These are phyloP conservation scores for Drosophila leontia DNA, from an alignment of 1,140 invertebrate genomes.

Conservation along the genomic window DNA sequence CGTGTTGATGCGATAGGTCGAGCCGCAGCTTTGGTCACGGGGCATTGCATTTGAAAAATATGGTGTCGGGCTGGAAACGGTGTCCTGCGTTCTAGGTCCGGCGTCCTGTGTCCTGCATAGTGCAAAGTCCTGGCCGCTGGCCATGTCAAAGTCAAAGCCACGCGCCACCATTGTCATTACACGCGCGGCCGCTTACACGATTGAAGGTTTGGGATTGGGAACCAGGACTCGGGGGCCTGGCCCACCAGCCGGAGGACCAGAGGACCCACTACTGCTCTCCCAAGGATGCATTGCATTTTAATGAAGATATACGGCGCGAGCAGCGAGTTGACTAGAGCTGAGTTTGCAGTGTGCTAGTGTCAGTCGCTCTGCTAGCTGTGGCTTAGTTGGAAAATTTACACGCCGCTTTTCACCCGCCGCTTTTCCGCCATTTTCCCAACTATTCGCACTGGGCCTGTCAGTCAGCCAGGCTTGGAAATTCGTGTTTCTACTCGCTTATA, in stretches of 20 bases:
- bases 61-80: constrained; percentile 21
- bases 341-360: constrained; percentile 34
- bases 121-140: constrained; percentile 43
- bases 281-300: constrained; percentile 80
- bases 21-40: constrained; percentile 63
- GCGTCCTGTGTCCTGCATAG: neutral
- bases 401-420: constrained; percentile 21
- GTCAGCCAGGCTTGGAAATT: constrained; percentile 36
- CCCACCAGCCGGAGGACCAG: constrained; percentile 14
- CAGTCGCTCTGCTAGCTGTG: constrained; percentile 45
- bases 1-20: constrained; percentile 62
- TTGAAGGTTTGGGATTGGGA: constrained; percentile 56
- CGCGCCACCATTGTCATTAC: constrained; percentile 79
- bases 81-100: neutral
- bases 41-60: constrained; percentile 63
- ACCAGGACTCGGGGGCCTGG: neutral
- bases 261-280: constrained; percentile 26
- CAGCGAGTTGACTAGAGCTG: constrained; percentile 31
- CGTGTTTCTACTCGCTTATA: constrained; percentile 20
- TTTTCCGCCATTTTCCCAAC: constrained; percentile 23
- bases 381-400: constrained; percentile 71
- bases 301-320: constrained; percentile 71
- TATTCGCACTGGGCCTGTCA: constrained; percentile 28
- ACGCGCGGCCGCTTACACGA: constrained; percentile 78
- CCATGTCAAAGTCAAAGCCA: constrained; percentile 82